Conservation (phyloP, 2,113 vertebrate species). For the Scortum barcoo region DNA sequence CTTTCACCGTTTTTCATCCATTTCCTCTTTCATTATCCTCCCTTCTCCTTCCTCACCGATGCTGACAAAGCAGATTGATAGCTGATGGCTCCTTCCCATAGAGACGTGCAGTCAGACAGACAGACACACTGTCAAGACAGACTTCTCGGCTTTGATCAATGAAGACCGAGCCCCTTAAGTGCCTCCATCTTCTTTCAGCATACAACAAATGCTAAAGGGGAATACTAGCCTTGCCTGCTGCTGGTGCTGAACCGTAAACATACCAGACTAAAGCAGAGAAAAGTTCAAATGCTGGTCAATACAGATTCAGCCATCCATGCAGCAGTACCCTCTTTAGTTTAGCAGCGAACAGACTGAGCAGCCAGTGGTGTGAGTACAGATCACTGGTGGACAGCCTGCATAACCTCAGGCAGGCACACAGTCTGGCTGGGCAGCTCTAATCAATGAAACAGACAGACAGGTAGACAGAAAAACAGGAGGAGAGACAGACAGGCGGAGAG, state of each 20-base stretch:
- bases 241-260: conserved; percentile 9
- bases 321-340: conserved; percentile 12
- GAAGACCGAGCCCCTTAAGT: conserved; percentile 37
- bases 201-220: conserved; percentile 12
- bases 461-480: conserved; percentile 17
- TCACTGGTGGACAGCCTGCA: conserved; percentile 21
- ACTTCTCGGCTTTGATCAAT: conserved; percentile 59
- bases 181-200: conserved; percentile 27
- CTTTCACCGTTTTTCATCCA: conserved; percentile 48
- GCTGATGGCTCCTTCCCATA: conserved; percentile 34
- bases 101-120: conserved; percentile 15
- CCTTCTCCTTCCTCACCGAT: conserved; percentile 28
- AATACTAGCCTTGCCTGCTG: background rate
- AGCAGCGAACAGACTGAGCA: conserved; percentile 24
- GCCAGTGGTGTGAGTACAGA: conserved; percentile 18
- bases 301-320: background rate
- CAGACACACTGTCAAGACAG: conserved; percentile 40
- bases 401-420: conserved; percentile 26
- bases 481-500: background rate
- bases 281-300: conserved; percentile 12
- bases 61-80: conserved; percentile 62
- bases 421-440: conserved; percentile 8
- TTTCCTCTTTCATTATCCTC: conserved; percentile 50
- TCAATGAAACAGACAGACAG: conserved; percentile 45
- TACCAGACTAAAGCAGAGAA: background rate